Evolutionary conservation across 1,140 invertebrate species (phyloP).

Genomic region (Drosophila baimaii): DNA sequence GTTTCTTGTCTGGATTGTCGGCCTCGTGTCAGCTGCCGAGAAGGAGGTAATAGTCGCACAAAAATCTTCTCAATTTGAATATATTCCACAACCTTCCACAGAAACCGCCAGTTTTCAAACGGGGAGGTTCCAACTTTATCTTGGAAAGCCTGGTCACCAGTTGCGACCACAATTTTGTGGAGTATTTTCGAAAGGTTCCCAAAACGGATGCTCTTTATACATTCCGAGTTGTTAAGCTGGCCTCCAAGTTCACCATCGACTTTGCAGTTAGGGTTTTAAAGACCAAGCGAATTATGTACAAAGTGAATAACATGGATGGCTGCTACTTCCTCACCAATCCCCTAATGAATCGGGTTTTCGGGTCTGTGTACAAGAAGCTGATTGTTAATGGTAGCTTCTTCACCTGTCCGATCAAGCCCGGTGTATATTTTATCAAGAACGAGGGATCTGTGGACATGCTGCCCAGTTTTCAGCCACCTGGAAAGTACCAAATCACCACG

Average conservation of each 20-base stretch:
- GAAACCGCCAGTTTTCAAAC: constrained; percentile 24
- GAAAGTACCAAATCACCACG: constrained; percentile 41
- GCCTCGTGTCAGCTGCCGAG: neutral
- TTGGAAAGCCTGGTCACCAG: constrained; percentile 38
- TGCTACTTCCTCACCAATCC: constrained; percentile 52
- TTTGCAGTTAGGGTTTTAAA: constrained; percentile 28
- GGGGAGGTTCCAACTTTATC: constrained; percentile 26
- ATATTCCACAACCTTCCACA: neutral
- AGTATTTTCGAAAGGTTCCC: constrained; percentile 44
- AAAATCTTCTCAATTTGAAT: neutral
- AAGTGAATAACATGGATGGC: constrained; percentile 44
- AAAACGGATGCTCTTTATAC: constrained; percentile 10
- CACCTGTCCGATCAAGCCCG: constrained; percentile 45
- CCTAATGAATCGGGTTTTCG: constrained; percentile 36
- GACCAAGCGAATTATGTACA: constrained; percentile 49
- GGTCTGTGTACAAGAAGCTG: constrained; percentile 31
- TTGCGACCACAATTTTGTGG: constrained; percentile 52
- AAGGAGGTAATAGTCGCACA: constrained; percentile 1
- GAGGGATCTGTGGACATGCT: constrained; percentile 17
- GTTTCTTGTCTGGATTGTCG: neutral
- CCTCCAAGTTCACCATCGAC: constrained; percentile 17
- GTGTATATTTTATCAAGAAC: constrained; percentile 43
- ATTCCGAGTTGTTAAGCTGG: constrained; percentile 41
- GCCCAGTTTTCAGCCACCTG: constrained; percentile 33
- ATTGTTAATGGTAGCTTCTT: constrained; percentile 53